Evolutionary conservation across 2,888 invertebrate genomes (phyloP), one percentile per base, ranked within the genome.

Genomic region (Himalopsyche tibetana): DNA sequence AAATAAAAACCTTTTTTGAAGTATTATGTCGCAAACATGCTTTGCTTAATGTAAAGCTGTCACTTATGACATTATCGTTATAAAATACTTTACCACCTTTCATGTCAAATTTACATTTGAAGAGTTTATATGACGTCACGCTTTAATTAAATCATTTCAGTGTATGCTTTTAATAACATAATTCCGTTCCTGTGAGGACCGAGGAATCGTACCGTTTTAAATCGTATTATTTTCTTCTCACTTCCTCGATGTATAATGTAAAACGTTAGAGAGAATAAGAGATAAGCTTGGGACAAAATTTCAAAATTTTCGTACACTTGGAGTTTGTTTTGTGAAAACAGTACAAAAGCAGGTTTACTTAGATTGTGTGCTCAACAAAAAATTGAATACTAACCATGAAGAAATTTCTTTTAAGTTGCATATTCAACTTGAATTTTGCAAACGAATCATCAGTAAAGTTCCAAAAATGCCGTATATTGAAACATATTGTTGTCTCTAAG

Each of bases 201-300:
- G 28, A 80, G 80, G 45, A 80, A 45, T 45, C 80, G 12, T 80
- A 80, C 42, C 51, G 19, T 42, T 42, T 42, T 80, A 80, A 80
- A 80, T 80, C 80, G 42, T 80, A 80, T 80, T 42, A 80, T 4
- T 74, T 74, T 74, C 80, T 19, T 80, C 45, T 80, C 80, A 45
- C 42, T 45, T 51, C 12, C 45, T 17, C 80, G 3, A 19, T 42
- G 45, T n/a, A 17, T 17, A 45, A 42, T 80, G 80, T n/a, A n/a
- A 42, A 80, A 15, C n/a, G 42, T 45, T 15, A 19, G 80, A 28
- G 42, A 42, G 80, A 42, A 19, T 45, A 45, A 15, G 15, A 36
- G 11, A 74, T 74, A 36, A 74, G 12, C 74, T 74, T 12, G 36
- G 36, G 74, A 38, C 38, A 74, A 28, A 36, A 74, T 74, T 36